Base-by-base conservation (phyloP, 2,888 invertebrate genomes). In the Ellobium chinense region DNA sequence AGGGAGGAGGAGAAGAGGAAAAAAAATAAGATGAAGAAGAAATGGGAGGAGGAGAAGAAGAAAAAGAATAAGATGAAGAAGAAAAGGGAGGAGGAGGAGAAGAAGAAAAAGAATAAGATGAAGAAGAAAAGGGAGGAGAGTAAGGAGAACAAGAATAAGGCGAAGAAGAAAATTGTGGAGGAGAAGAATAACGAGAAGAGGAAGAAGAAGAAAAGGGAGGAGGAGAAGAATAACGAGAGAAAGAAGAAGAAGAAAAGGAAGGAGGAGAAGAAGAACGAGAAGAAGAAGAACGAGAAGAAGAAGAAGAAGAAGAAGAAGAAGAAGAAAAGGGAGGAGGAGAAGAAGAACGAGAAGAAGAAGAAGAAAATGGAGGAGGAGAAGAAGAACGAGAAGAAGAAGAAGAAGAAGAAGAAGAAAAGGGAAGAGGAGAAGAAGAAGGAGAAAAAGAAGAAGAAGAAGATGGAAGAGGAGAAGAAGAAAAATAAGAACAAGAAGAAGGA, bases 101-200 rank as follows among this genome's bases (percentile, higher is more conserved):
- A 60, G 74, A 74, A 62, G 62, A 62, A 74, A 58, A 62, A 34
- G 36, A 39, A 75, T 27, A n/a, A 68, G 31, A 36, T n/a, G 31
- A 31, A 68, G 31, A 58, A 34, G 4, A 21, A 58, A 14, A 3
- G 4, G 12, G 27, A 21, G 21, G 36, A 54, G 76, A 18, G 34
- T 21, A 56, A 31, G 34, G 31, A 27, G 21, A 29, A 37, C 27
- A 62, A 24, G n/a, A 36, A 36, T 1, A 62, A 31, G 37, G 39
- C 69, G 69, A 72, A 27, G 18, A 63, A 39, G 62, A 62, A 56
- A 31, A 39, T 34, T 2, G 63, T 18, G 34, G 68, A 74, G 66
- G 37, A 39, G 29, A 39, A 60, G 68, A 37, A 24, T 37, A 37
- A 39, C 68, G 24, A 27, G 31, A 14, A 72, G 63, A 31, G 34